These are phyloP conservation scores for Petrocephalus schoutedeni DNA, from an alignment of 2,797 vertebrate species.

Conservation along the genomic window DNA sequence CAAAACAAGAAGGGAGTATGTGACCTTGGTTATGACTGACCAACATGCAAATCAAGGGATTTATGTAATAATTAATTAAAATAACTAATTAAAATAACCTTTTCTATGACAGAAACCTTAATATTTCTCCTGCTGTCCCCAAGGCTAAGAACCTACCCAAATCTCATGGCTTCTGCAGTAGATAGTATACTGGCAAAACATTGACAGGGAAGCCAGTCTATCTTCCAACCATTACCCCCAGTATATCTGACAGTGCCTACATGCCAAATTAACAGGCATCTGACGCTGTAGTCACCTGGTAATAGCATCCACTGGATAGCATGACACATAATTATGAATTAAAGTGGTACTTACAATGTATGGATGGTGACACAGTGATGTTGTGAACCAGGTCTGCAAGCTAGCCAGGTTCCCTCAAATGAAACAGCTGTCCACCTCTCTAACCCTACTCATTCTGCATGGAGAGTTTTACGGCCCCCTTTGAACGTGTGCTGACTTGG, in stretches of 20 bases:
- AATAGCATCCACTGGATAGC: not conserved
- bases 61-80: not conserved
- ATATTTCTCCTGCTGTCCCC: not conserved
- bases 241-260: not conserved
- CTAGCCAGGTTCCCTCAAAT: not conserved
- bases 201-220: not conserved
- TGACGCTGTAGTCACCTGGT: not conserved
- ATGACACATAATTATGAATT: not conserved
- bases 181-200: not conserved
- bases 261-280: not conserved
- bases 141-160: not conserved
- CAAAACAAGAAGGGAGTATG: not conserved
- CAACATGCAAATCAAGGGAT: not conserved
- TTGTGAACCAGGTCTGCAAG: not conserved
- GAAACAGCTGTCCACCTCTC: not conserved
- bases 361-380: not conserved
- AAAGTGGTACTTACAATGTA: not conserved
- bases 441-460: not conserved
- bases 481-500: not conserved
- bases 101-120: not conserved
- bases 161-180: not conserved
- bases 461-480: not conserved
- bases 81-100: not conserved
- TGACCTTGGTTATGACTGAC: not conserved
- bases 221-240: not conserved